Evolutionary conservation across 2,113 vertebrate species (phyloP).

Genomic region (Dunckerocampus dactyliophorus): DNA sequence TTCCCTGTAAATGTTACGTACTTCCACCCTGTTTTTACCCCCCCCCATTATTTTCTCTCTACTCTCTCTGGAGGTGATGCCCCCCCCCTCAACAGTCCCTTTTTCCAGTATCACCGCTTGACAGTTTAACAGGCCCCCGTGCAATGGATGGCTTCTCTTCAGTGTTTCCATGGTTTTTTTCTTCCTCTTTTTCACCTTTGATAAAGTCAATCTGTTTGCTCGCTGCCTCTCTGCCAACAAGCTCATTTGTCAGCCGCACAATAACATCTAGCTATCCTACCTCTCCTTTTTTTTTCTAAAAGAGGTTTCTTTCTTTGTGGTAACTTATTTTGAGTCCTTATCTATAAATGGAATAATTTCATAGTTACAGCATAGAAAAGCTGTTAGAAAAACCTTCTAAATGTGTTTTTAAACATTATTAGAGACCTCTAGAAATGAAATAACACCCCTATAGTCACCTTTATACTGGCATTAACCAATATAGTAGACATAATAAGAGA

Average conservation of each 20-base stretch:
- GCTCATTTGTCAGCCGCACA: constrained; percentile 47
- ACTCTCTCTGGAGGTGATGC: constrained; percentile 38
- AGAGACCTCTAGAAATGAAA: too few relatives aligned
- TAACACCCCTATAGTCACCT: too few relatives aligned
- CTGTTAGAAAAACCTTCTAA: too few relatives aligned
- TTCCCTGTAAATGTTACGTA: constrained; percentile 5
- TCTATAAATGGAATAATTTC: too few relatives aligned
- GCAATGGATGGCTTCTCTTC: constrained; percentile 57
- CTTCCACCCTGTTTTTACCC: constrained; percentile 17
- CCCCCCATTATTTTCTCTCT: constrained; percentile 21
- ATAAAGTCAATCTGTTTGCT: constrained; percentile 50
- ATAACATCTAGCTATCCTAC: not conserved
- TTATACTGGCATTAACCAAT: too few relatives aligned
- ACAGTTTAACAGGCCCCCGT: constrained; percentile 70
- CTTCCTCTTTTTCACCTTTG: constrained; percentile 52
- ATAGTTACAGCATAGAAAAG: too few relatives aligned
- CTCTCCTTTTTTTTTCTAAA: not conserved
- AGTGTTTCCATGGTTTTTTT: constrained; percentile 64
- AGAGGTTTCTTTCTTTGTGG: too few relatives aligned
- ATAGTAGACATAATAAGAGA: too few relatives aligned
- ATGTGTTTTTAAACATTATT: too few relatives aligned
- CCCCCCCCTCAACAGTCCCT: constrained; percentile 29
- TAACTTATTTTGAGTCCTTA: too few relatives aligned
- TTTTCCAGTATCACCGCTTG: constrained; percentile 67
- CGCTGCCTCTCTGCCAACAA: constrained; percentile 38